Base-by-base conservation (phyloP, 1,140 invertebrate genomes). In the Drosophila bocki region DNA sequence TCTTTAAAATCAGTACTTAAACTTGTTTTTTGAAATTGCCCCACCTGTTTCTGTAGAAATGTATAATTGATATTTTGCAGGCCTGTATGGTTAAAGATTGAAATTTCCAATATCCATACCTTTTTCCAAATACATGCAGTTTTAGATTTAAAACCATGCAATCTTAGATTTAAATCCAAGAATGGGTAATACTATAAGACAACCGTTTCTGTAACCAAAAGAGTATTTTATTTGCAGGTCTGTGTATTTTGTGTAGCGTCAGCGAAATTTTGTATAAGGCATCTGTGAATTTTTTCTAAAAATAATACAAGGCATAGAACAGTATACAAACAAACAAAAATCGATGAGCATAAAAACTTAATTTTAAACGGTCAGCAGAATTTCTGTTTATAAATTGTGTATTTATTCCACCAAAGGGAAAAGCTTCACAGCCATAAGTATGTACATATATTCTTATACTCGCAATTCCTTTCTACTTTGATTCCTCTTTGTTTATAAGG, bases 321-420 rank as follows among this genome's bases (percentile, higher is more conserved):
- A 13, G 17, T 35, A 35, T 33, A 35, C 50, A 53, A 53, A 53
- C 50, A 53, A 53, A 19, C 32, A 35, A 35, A 53, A 19, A 35
- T 53, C n/a, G 0, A 35, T 35, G 17, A 15, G 50, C 17, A 35
- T 53, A 35, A 19, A 53, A 53, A 53, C 26, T 50, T 32, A 35
- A 53, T 13, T 53, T 53, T 35, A 35, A 53, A 35, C n/a, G 3
- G 17, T 12, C 17, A 35, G 50, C 32, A 35, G 17, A 35, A 19
- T 53, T 53, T 13, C 50, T 53, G 17, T 53, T 53, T 53, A 53
- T 35, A 35, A 8, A 7, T 35, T 53, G 13, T 35, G 50, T 53
- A 35, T 53, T 53, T 53, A 35, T 53, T 53, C 50, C 50, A 35
- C 17, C 32, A 19, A 19, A 19, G 32, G 32, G 17, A 53, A 35